These are phyloP conservation scores for Meriones psammophilus DNA, from an alignment of 2,797 vertebrate species.

Conservation along the genomic window DNA sequence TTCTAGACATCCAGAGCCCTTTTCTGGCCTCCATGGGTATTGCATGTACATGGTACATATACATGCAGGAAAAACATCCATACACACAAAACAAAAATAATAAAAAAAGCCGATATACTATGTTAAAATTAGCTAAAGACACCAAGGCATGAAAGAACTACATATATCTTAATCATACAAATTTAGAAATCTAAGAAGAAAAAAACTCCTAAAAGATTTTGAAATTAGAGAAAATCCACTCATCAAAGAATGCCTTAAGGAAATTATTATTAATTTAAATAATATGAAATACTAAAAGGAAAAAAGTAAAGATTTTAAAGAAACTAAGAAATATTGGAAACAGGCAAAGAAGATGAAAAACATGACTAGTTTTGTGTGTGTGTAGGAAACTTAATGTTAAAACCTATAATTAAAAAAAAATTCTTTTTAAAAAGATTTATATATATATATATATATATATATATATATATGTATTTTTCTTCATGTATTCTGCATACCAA, in stretches of 20 bases:
- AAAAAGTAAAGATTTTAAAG: conserved; percentile 14
- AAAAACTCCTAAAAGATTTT: background rate
- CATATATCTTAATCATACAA: conserved; percentile 42
- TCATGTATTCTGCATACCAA: background rate
- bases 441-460: background rate
- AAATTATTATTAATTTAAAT: conserved; percentile 11
- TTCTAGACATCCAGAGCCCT: background rate
- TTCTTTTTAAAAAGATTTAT: background rate
- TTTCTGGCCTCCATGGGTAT: background rate
- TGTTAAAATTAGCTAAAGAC: conserved; percentile 39
- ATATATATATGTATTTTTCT: background rate
- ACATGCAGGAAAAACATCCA: background rate
- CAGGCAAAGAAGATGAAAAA: background rate
- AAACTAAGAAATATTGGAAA: conserved; percentile 11
- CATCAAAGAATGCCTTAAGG: conserved; percentile 11
- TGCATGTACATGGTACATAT: background rate
- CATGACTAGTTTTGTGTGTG: background rate
- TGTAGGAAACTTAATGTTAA: background rate
- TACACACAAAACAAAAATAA: background rate
- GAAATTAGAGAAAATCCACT: conserved; percentile 50
- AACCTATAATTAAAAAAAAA: background rate
- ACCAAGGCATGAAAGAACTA: conserved; percentile 26
- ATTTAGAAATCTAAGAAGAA: conserved; percentile 14
- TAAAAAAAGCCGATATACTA: background rate
- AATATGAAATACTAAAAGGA: background rate